phyloP scores from a whole-genome alignment of 2,888 invertebrate species.

The Hydraecia micacea region DNA sequence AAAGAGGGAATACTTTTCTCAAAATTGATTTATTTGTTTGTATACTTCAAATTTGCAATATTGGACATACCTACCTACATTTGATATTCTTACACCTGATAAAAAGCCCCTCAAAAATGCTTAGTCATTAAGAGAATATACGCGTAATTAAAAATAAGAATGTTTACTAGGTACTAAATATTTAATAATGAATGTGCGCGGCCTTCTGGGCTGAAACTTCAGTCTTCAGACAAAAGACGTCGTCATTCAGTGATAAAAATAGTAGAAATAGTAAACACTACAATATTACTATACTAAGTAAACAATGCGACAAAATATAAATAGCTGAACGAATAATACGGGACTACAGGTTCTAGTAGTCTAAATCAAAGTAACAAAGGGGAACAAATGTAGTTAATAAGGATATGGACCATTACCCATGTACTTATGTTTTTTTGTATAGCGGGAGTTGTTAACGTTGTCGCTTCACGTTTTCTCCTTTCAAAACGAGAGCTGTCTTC shows the following conservation, averaged over 20 bases:
- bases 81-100: background rate
- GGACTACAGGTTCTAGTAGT: constrained; percentile 17
- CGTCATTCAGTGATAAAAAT: constrained; percentile 71
- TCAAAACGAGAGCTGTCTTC: constrained; percentile 71
- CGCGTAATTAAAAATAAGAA: constrained; percentile 37
- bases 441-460: constrained; percentile 76
- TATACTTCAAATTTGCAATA: background rate
- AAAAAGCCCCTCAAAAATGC: constrained; percentile 40
- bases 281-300: constrained; percentile 50
- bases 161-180: constrained; percentile 41
- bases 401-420: constrained; percentile 85
- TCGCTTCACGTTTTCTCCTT: constrained; percentile 84
- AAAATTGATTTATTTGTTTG: background rate
- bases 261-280: constrained; percentile 70
- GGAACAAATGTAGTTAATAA: constrained; percentile 76
- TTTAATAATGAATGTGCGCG: constrained; percentile 51
- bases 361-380: constrained; percentile 75
- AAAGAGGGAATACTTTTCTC: background rate
- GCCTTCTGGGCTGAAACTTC: constrained; percentile 58
- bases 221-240: constrained; percentile 53
- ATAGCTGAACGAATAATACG: constrained; percentile 52
- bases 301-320: constrained; percentile 68
- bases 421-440: constrained; percentile 85
- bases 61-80: background rate
- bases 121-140: constrained; percentile 46